Evolutionary conservation across 2,888 invertebrate genomes (phyloP), one percentile per base, ranked within the genome.

Genomic region (Encarsia formosa): DNA sequence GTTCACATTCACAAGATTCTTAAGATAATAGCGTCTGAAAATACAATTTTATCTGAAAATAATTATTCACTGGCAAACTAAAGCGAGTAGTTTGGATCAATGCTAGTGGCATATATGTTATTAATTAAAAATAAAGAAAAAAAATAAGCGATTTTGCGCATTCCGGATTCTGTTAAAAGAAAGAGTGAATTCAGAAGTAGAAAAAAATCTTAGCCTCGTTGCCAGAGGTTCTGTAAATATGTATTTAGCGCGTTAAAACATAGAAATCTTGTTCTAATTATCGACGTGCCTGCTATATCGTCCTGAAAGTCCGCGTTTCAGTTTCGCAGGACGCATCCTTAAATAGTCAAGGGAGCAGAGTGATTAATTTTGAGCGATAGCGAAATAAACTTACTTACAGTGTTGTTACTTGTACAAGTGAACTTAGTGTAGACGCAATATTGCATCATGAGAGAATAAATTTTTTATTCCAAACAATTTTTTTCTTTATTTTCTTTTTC

Each of bases 181-280:
- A 60, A 52, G 49, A 54, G 52, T 56, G 45, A 52, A 59, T 57
- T 59, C 60, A 50, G 52, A 53, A 49, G 56, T 57, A 52, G 52
- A 55, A 56, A 44, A 52, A 58, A 52, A 58, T 52, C 62, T 58
- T 57, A 62, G 43, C 61, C 61, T 60, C 61, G 37, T 55, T 57
- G 58, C 57, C 58, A 61, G 66, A 64, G 65, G 63, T 55, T 59
- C 60, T 73, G 73, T 73, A 73, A 68, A 73, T 73, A 73, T 73
- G 73, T 73, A 73, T 70, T 71, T 73, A 73, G 71, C 64, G 63
- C 65, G 63, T 68, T 69, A 70, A 71, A 37, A 37, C 18, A 71
- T 71, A 71, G 68, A 70, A 63, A 68, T 70, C 70, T 71, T 71
- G 67, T 72, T 71, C 66, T 65, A 65, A 68, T 63, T 66, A 64